Conservation (phyloP, 2,797 vertebrate species). For the Gephyroberyx darwinii region DNA sequence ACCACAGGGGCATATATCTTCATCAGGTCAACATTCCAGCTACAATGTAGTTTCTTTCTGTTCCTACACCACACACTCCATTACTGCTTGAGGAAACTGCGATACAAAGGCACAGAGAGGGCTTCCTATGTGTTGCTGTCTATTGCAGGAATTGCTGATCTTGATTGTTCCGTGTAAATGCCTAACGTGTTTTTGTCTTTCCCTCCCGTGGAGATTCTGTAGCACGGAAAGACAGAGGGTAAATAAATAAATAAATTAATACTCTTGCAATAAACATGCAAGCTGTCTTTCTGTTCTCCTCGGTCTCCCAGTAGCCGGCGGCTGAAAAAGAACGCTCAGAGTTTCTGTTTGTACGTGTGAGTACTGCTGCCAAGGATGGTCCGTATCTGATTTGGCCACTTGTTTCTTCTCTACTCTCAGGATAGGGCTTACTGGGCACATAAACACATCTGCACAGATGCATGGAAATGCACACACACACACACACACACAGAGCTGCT, state of each 20-base stretch:
- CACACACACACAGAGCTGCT: slow-evolving; percentile 20
- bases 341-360: slow-evolving; percentile 40
- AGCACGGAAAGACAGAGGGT: slow-evolving; percentile 35
- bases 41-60: neutral
- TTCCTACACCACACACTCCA: slow-evolving; percentile 9
- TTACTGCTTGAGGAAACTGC: slow-evolving; percentile 14
- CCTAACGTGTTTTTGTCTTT: slow-evolving; percentile 44
- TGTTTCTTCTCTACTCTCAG: slow-evolving; percentile 25
- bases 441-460: slow-evolving; percentile 1
- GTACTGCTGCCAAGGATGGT: slow-evolving; percentile 24
- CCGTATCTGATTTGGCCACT: slow-evolving; percentile 48
- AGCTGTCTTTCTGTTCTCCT: slow-evolving; percentile 47
- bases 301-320: slow-evolving; percentile 28
- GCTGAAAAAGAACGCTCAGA: slow-evolving; percentile 48
- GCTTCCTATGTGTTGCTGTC: slow-evolving; percentile 19
- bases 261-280: slow-evolving; percentile 52
- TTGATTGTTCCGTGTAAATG: slow-evolving; percentile 51
- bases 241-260: slow-evolving; percentile 55
- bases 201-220: slow-evolving; percentile 40
- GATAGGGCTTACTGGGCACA: slow-evolving; percentile 20
- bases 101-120: neutral
- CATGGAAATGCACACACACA: slow-evolving; percentile 7
- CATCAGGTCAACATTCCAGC: slow-evolving; percentile 26
- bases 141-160: slow-evolving; percentile 54
- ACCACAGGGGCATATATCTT: slow-evolving; percentile 22